These are phyloP conservation scores for Calliopum simillimum DNA, from an alignment of 2,888 invertebrate genomes.

Conservation along the genomic window DNA sequence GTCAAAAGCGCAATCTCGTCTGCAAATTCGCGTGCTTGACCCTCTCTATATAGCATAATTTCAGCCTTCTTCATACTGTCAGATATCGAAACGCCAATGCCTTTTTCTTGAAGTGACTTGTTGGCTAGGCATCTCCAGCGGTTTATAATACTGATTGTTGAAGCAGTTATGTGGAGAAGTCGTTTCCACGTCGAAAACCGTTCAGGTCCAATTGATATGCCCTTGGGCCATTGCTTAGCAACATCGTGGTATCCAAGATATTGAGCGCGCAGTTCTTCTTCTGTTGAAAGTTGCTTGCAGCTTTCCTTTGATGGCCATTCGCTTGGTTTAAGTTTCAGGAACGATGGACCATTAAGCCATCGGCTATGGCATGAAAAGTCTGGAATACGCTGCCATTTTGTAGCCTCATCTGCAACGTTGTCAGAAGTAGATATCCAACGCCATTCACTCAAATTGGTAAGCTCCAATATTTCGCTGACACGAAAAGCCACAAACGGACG, in stretches of 20 bases:
- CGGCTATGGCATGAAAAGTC: slow-evolving; percentile 1
- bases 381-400: slow-evolving; percentile 25
- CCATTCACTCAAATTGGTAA: slow-evolving; percentile 23
- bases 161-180: neutral
- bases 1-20: too few relatives aligned
- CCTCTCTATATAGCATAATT: too few relatives aligned
- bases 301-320: neutral
- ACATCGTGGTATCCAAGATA: neutral
- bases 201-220: neutral
- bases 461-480: slow-evolving; percentile 38
- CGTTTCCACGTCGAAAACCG: neutral
- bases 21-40: too few relatives aligned
- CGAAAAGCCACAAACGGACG: slow-evolving; percentile 35
- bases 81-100: too few relatives aligned
- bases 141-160: too few relatives aligned
- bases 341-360: slow-evolving; percentile 25
- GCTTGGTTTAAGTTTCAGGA: neutral
- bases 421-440: slow-evolving; percentile 27
- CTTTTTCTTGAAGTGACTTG: too few relatives aligned
- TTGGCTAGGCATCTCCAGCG: too few relatives aligned
- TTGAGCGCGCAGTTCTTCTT: neutral
- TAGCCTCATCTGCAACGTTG: slow-evolving; percentile 36
- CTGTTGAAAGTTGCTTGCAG: too few relatives aligned
- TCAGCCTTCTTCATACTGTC: too few relatives aligned
- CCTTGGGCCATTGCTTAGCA: too few relatives aligned